Percentiles rank a stretch among this genome's conserved stretches.
Conservation (phyloP, 2,113 vertebrate genomes). For the Gadus chalcogrammus region DNA sequence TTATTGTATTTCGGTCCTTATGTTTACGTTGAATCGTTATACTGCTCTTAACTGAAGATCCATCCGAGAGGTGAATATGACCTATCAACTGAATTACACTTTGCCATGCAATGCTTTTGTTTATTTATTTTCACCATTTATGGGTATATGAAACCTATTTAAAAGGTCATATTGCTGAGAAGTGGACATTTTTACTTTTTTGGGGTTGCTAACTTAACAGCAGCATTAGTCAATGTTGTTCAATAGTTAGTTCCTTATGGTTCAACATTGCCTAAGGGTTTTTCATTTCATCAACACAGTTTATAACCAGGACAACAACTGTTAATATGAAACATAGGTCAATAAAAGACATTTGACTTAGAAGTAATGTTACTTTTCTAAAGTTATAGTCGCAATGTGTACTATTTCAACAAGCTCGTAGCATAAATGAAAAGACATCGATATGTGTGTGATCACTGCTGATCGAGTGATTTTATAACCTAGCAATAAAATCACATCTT, state of each 20-base stretch:
- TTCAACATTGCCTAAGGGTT: no score
- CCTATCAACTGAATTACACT: constrained; percentile 1
- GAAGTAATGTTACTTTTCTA: background rate
- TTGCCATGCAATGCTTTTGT: constrained; percentile 66
- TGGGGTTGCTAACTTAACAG: background rate
- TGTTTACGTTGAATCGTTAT: constrained; percentile 55
- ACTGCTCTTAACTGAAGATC: constrained; percentile 44
- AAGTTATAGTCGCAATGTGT: no score
- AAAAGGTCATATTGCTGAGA: background rate
- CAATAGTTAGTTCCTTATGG: no score
- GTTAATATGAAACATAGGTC: constrained; percentile 27
- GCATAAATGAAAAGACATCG: no score
- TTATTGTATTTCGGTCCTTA: constrained; percentile 29
- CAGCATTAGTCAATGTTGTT: background rate
- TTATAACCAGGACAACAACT: constrained; percentile 17
- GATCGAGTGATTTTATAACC: no score
- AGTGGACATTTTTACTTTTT: background rate
- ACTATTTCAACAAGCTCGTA: no score
- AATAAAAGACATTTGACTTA: constrained; percentile 14
- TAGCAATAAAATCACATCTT: no score
- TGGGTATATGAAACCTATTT: background rate
- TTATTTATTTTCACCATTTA: constrained; percentile 13
- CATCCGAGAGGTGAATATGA: constrained; percentile 20
- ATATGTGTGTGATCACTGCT: no score
- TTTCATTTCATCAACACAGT: no score